A percentile compares a stretch with the other conserved stretches of the same genome.
phyloP scores from a whole-genome alignment of 2,113 vertebrate species.

The Penelope pileata region DNA sequence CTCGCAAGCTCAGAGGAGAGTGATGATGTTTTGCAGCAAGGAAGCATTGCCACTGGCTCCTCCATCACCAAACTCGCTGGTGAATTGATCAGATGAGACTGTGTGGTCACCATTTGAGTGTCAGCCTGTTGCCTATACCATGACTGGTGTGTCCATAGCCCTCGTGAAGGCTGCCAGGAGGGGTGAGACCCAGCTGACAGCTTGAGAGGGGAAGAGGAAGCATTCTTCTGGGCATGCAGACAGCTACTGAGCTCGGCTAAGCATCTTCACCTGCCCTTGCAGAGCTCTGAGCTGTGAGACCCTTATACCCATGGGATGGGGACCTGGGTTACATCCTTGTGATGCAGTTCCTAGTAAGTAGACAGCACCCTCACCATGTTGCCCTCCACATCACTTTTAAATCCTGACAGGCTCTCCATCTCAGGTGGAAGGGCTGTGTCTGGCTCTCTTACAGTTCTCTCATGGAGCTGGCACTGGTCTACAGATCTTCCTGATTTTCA shows the following conservation, averaged over 20 bases:
- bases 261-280: background rate
- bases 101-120: background rate
- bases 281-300: background rate
- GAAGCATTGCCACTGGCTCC: background rate
- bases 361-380: background rate
- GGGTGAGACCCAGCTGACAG: background rate
- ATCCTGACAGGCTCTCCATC: background rate
- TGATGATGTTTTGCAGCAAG: accelerated
- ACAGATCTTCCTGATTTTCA: background rate
- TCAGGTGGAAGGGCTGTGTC: accelerated
- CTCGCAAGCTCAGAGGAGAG: background rate
- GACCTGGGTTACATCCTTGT: background rate
- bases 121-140: background rate
- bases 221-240: background rate
- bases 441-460: accelerated
- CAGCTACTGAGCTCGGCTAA: background rate
- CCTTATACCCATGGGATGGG: background rate
- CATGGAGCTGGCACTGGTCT: background rate
- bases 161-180: background rate
- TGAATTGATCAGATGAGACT: background rate
- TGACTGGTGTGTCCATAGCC: background rate
- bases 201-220: background rate
- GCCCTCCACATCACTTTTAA: background rate
- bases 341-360: background rate
- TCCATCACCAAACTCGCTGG: background rate